Base-by-base conservation (phyloP, 2,888 invertebrate species). In the Blastobasis adustella region DNA sequence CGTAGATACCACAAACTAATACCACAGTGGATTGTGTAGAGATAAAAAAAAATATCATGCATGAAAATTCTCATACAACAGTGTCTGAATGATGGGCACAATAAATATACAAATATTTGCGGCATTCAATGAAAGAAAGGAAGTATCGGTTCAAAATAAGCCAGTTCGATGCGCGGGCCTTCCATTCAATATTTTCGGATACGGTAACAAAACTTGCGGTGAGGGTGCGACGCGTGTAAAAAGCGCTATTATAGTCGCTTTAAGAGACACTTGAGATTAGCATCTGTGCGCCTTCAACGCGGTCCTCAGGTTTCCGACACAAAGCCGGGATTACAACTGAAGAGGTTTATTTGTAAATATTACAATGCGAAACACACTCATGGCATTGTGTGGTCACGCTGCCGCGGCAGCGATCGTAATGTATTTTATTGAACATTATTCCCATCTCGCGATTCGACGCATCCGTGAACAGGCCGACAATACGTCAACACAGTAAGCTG, bases 241-340 rank as follows among this genome's bases (percentile, higher is more conserved):
- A 77, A 79, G 76, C 71, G 63, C 75, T 82, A 84, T 87, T 87
- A 86, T 87, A 70, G 71, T 65, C 75, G 77, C 78, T 86, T 84
- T 85, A 86, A 85, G 82, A 80, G 82, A 87, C 87, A 88, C 88
- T 88, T 88, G 88, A 88, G 88, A 88, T 88, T 87, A 87, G 85
- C 87, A 88, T 88, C 88, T 87, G 87, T 81, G 73, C 73, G 69
- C 79, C 73, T 73, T 78, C 79, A 71, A 69, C 70, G 71, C 65
- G 78, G 77, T 81, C 79, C 74, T 82, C 81, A 72, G 73, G 73
- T 80, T 80, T 76, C 82, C 72, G 76, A 74, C 73, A 87, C 85
- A 87, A 87, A 79, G 63, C 67, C 58, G 63, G 84, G 87, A 88
- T 88, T 88, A 88, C 72, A 73, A 69, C 69, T 76, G 77, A 73